Base-by-base conservation (phyloP, 2,113 vertebrate genomes). In the Pachycephala philippinensis region DNA sequence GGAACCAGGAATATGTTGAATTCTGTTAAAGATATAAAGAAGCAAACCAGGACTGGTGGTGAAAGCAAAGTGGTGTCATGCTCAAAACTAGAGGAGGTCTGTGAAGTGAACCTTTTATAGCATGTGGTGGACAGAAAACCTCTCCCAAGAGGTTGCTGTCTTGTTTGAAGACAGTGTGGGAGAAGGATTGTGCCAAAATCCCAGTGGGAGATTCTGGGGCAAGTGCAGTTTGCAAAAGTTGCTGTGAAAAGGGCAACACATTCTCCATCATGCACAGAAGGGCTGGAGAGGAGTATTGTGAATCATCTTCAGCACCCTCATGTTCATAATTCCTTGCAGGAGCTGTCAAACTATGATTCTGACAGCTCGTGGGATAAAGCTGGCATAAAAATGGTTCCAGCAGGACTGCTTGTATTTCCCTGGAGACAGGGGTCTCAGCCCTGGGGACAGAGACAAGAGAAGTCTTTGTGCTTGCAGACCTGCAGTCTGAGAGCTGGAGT, bases 41-140 rank as follows among this genome's bases (percentile, higher is more conserved):
- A 83, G 17, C 1, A 57, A 78, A 59, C 17, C 16, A 39, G 17
- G 9, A 15, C 11, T 71, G 15, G 9, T 37, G 35, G 33, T 59
- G 47, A 75, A 74, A 87, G 5, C 3, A 10, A 81, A 74, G 60
- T 37, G 12, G 7, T 5, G 15, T 42, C n/a, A 70, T 14, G 50
- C 33, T 42, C 14, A 60, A 47, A 88, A 53, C 23, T 18, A 61
- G 15, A 70, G 47, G 31, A 54, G 10, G 3, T 40, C 28, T 91
- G 33, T 63, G 45, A 56, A 87, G 11, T 9, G 5, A 40, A 61
- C 0, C 3, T 14, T 47, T 3, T 40, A 14, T 5, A 50, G 23
- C 22, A 40, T 0, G 0, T 15, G n/a, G 24, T 54, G 9, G 22
- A 49, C 26, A 66, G 37, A 49, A 77, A 49, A 74, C 7, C 15